Percentiles rank a stretch among this genome's conserved stretches.
phyloP scores from a whole-genome alignment of 2,888 invertebrate species.

The Apomyelois bistriatella region DNA sequence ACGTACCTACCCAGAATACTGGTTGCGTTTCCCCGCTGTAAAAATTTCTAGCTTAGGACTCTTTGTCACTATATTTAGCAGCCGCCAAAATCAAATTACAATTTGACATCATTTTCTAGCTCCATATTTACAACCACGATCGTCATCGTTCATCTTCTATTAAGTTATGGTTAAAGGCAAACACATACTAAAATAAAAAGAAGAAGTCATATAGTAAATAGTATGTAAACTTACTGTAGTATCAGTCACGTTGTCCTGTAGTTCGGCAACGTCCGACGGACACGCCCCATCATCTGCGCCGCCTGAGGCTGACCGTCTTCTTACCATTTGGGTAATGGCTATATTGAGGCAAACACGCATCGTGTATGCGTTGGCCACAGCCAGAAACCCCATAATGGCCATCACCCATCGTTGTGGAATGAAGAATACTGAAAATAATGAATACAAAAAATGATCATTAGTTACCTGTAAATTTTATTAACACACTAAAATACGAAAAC shows the following conservation, averaged over 20 bases:
- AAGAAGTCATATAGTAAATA: conserved; percentile 78
- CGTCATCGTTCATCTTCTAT: too few relatives aligned
- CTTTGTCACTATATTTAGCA: too few relatives aligned
- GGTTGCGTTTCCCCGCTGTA: too few relatives aligned
- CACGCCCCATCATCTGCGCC: conserved; percentile 60
- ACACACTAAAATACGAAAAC: too few relatives aligned
- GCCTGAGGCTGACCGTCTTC: conserved; percentile 37
- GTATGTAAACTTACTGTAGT: conserved; percentile 42
- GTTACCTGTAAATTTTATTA: too few relatives aligned
- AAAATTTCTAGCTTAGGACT: too few relatives aligned
- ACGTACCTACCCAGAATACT: too few relatives aligned
- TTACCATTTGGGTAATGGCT: conserved; percentile 86
- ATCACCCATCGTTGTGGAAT: conserved; percentile 86
- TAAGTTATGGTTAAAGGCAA: too few relatives aligned
- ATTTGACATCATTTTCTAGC: too few relatives aligned
- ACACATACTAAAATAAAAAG: too few relatives aligned
- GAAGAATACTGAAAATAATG: conserved; percentile 72
- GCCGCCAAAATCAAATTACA: too few relatives aligned
- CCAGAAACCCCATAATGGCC: conserved; percentile 87
- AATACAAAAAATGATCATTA: neutral
- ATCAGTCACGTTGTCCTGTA: conserved; percentile 27
- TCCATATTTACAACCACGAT: too few relatives aligned
- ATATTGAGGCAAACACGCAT: conserved; percentile 87
- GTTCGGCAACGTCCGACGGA: conserved; percentile 27
- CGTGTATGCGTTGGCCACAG: conserved; percentile 86